Conservation (phyloP, 2,113 vertebrate species). For the Ahaetulla prasina region DNA sequence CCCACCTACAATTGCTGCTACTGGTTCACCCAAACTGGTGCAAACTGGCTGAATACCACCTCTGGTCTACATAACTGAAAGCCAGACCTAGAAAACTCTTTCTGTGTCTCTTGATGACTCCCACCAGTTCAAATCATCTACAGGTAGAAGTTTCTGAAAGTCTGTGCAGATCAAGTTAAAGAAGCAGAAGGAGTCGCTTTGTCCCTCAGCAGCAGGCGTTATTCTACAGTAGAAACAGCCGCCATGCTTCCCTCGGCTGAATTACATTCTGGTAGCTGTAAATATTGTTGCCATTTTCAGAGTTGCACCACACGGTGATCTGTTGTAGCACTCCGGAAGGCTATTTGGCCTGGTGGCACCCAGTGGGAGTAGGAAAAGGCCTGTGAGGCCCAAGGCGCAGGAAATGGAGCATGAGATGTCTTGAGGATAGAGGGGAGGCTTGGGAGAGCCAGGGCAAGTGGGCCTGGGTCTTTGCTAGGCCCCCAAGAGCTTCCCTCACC, state of each 20-base stretch:
- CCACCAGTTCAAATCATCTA: neutral
- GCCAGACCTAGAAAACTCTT: neutral
- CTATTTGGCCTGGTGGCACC: neutral
- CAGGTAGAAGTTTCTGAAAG: neutral
- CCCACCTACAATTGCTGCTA: too few relatives aligned
- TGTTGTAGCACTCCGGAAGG: neutral
- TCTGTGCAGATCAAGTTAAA: neutral
- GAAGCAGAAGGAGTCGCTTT: neutral
- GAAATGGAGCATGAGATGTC: neutral
- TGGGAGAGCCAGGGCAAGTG: neutral
- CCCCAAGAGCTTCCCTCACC: neutral
- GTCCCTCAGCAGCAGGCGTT: neutral
- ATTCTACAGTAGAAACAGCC: too few relatives aligned
- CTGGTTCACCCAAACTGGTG: too few relatives aligned
- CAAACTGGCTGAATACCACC: too few relatives aligned
- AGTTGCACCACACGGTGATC: neutral
- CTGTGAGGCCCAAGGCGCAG: neutral
- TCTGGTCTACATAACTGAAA: neutral
- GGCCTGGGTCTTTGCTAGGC: neutral
- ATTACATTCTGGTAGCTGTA: neutral
- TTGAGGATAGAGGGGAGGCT: neutral
- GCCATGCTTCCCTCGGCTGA: too few relatives aligned
- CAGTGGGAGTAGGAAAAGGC: neutral
- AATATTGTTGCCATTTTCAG: neutral
- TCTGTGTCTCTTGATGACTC: neutral